Base-by-base conservation (phyloP, 2,888 invertebrate species). In the Pharmacophagus antenor region DNA sequence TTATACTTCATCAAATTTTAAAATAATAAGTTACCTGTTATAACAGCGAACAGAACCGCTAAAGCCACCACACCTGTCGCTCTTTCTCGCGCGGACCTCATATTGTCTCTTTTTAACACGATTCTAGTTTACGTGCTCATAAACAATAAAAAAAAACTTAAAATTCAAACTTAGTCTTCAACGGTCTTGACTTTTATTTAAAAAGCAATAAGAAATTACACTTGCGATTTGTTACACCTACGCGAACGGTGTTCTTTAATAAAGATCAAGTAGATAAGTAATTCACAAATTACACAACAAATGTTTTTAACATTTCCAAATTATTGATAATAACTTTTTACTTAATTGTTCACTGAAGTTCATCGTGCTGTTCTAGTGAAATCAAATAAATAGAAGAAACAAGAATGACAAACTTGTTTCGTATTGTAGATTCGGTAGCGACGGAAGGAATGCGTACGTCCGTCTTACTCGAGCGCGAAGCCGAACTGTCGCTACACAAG, bases 11-110 rank as follows among this genome's bases (percentile, higher is more conserved):
- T 64, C 56, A 64, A 20, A 61, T 64, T 64, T 70, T 47, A 66
- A 68, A 65, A 61, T 51, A 56, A 60, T 68, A 80, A 75, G 68
- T 79, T 88, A 90, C 90, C 90, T 90, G 90, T 77, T 83, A 88
- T 75, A 71, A 80, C 75, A 67, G 84, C 85, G 77, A 88, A 81
- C 74, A 89, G 74, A 70, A 88, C 77, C 76, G 82, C 86, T 70
- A 88, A 73, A 73, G 80, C 82, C 79, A 74, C 87, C 86, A 84
- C 90, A 90, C 90, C 89, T 89, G 89, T 88, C 88, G 80, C 83
- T 80, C 86, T 76, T 70, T 71, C 79, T 67, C 80, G 82, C 64
- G 77, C 74, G 70, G 77, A 77, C 81, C 75, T 83, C 89, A 88
- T 90, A 67, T 84, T 86, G 87, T 89, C 89, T 84, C 88, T 87